Conservation (phyloP, 2,797 vertebrate species). For the Melanogrammus aeglefinus region DNA sequence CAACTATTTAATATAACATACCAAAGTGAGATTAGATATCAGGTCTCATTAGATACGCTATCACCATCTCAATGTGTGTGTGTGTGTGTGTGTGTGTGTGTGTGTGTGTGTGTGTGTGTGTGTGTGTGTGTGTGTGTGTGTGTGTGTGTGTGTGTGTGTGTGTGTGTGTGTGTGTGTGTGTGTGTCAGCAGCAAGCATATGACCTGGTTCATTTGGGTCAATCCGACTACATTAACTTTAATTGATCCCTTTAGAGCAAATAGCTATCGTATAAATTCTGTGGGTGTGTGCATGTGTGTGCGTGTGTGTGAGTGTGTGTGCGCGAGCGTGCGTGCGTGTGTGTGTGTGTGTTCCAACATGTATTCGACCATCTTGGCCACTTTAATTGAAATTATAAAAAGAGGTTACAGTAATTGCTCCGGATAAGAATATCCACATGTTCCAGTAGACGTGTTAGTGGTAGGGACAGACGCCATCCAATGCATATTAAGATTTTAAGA, state of each 20-base stretch:
- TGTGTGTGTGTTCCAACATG: too few relatives aligned
- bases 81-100: conserved; percentile 4
- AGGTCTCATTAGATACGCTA: conserved; percentile 16
- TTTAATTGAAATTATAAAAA: too few relatives aligned
- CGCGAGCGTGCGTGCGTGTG: too few relatives aligned
- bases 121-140: neutral
- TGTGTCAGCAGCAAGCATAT: too few relatives aligned
- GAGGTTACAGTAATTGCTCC: neutral
- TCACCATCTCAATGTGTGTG: conserved; percentile 10
- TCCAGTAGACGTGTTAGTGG: neutral
- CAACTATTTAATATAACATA: conserved; percentile 40
- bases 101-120: neutral
- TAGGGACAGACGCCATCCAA: neutral
- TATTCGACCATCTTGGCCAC: too few relatives aligned
- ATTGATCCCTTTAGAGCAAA: conserved; percentile 24
- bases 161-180: neutral
- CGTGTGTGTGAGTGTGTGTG: neutral
- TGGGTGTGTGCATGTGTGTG: neutral
- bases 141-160: neutral
- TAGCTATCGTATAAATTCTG: conserved; percentile 3
- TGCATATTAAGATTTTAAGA: neutral
- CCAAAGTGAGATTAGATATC: conserved; percentile 27
- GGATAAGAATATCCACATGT: neutral
- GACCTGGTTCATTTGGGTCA: conserved; percentile 16
- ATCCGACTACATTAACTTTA: conserved; percentile 21